Base-by-base conservation (phyloP, 2,113 vertebrate genomes). In the Pseudorhombus dupliciocellatus region DNA sequence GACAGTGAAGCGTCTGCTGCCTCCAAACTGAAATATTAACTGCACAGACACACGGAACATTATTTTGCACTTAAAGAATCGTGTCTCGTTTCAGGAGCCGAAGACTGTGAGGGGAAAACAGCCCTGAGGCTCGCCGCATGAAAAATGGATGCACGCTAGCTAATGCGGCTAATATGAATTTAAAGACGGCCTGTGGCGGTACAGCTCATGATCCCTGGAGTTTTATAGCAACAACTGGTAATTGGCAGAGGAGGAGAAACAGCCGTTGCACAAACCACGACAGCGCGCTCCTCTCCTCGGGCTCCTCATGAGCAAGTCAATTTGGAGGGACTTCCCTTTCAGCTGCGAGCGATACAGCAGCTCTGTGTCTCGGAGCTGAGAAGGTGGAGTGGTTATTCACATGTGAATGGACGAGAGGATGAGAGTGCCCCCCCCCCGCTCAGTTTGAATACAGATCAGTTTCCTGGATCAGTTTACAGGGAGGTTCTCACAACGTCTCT, bases 161-260 rank as follows among this genome's bases (percentile, higher is more conserved):
- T 79, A 83, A 84, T 70, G 59, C 66, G 69, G 34, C 55, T 74
- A 74, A 74, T 81, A 56, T 81, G 74, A 78, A 70, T 85, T 73
- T 80, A 80, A 84, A 76, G 48, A 75, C 2, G 57, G 72, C 86
- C 64, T 0, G 6, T 55, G 55, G 80, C 67, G 1, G 11, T 12
- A 12, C 50, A 15, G 26, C 61, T 58, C 31, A 15, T 30, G 15
- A 2, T 56, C 53, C 44, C 71, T 5, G 25, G 55, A 24, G 70
- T 20, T 63, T 70, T 37, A 57, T 5, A 37, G 37, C 25, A 53
- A 46, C 51, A 56, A 56, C 14, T 61, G 22, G 30, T 83, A 78
- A 85, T 67, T 70, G 50, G 66, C 50, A 18, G 18, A 44, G 0
- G 55, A 73, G 63, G 70, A 59, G 60, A 75, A 77, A 64, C 55